Conservation (phyloP, 2,797 vertebrate genomes). For the Gymnodraco acuticeps region DNA sequence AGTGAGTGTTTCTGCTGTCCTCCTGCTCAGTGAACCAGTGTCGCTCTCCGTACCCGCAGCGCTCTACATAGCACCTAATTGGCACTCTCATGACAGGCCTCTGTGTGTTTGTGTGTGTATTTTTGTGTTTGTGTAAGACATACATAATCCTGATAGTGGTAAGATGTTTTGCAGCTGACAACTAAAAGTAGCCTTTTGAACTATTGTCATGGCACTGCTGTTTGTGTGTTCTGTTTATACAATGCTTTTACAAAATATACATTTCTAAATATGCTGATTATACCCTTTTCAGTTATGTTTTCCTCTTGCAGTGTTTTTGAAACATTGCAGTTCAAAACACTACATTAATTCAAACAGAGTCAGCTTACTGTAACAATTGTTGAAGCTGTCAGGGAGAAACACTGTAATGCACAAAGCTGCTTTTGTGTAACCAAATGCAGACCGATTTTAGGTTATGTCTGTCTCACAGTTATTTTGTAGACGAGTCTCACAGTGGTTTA, state of each 20-base stretch:
- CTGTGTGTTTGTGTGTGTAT: conserved; percentile 27
- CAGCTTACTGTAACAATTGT: background rate
- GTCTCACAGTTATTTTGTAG: conserved; percentile 6
- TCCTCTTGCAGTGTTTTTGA: background rate
- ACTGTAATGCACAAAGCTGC: conserved; percentile 30
- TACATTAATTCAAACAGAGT: conserved; percentile 18
- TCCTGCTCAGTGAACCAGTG: conserved; percentile 52
- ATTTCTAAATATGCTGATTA: background rate
- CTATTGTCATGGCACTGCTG: background rate
- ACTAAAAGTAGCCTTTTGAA: conserved; percentile 20
- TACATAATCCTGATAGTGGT: conserved; percentile 16
- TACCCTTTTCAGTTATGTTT: background rate
- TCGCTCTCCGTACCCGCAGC: conserved; percentile 37
- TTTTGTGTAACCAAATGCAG: conserved; percentile 30
- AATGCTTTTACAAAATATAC: background rate
- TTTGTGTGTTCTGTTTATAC: background rate
- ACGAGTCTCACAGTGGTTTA: conserved; percentile 8
- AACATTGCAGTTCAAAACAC: background rate
- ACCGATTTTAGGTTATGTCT: conserved; percentile 21
- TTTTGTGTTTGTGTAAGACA: conserved; percentile 27
- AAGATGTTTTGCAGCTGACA: conserved; percentile 6
- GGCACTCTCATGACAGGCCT: conserved; percentile 40
- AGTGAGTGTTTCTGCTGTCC: conserved; percentile 49
- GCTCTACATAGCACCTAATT: conserved; percentile 46
- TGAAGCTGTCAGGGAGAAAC: conserved; percentile 23